phyloP scores from a whole-genome alignment of 2,888 invertebrate species.

The Melanostoma scalare region DNA sequence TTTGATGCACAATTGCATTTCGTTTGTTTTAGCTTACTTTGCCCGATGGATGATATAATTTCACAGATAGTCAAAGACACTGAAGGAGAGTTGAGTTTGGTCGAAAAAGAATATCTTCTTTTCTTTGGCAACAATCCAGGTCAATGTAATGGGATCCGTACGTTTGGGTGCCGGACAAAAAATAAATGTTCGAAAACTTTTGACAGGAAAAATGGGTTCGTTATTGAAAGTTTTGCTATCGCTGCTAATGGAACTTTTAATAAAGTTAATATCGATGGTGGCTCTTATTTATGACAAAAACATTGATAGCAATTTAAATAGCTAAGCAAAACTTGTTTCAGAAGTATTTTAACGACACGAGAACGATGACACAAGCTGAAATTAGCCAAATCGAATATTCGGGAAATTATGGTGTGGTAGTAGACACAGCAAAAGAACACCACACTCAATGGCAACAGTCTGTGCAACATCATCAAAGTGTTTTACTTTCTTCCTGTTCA shows the following conservation, averaged over 20 bases:
- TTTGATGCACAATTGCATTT: conserved; percentile 61
- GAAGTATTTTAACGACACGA: no score
- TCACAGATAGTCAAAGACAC: conserved; percentile 1
- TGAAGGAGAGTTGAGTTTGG: background rate
- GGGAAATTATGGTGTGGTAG: no score
- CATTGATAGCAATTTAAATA: no score
- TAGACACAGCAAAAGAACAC: no score
- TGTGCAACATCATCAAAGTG: no score
- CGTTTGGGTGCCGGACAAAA: conserved; percentile 25
- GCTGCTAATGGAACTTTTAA: conserved; percentile 26
- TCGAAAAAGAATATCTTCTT: conserved; percentile 13
- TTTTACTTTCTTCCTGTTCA: no score
- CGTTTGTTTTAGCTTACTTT: conserved; percentile 9
- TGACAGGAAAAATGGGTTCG: conserved; percentile 17
- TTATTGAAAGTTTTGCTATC: conserved; percentile 19
- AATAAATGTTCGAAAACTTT: conserved; percentile 13
- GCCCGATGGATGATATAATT: conserved; percentile 42
- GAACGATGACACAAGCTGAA: no score
- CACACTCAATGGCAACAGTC: no score
- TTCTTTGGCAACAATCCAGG: conserved; percentile 60
- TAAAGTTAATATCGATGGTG: conserved; percentile 24
- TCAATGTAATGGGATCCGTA: conserved; percentile 34
- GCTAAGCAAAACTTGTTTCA: no score
- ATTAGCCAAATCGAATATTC: no score
- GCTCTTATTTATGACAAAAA: background rate